Conservation (phyloP, 2,888 invertebrate species). For the Patella caerulea region DNA sequence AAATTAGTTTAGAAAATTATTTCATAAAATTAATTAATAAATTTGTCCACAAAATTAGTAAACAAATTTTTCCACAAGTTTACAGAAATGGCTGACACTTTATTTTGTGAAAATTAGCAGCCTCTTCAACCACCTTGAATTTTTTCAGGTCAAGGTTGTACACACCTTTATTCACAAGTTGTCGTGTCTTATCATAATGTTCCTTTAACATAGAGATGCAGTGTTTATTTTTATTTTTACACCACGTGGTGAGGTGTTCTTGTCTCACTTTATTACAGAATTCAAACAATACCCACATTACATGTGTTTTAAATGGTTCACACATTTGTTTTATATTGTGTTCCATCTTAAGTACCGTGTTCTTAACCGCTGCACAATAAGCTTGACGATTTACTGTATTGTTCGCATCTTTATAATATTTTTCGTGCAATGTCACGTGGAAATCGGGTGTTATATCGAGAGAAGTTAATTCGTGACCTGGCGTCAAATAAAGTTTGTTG, state of each 20-base stretch:
- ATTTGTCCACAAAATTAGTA: no score
- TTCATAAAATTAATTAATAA: no score
- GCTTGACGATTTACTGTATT: not conserved
- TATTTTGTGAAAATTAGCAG: not conserved
- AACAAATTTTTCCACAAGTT: not conserved
- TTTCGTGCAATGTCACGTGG: not conserved
- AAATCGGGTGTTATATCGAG: not conserved
- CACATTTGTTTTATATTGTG: not conserved
- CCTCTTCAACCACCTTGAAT: not conserved
- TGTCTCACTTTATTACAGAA: not conserved
- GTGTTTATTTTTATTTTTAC: not conserved
- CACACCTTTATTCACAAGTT: not conserved
- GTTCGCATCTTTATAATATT: not conserved
- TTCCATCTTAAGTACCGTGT: not conserved
- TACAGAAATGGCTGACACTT: not conserved
- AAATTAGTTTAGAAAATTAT: no score
- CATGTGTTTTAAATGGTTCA: not conserved
- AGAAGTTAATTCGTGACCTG: not conserved
- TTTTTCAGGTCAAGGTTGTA: constrained; percentile 1
- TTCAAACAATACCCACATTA: not conserved
- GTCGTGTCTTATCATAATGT: not conserved
- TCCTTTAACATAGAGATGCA: not conserved
- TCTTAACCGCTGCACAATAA: not conserved
- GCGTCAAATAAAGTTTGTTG: not conserved
- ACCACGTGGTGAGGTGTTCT: not conserved